Percentiles rank a stretch among this genome's conserved stretches.
These are phyloP conservation scores for Callipepla californica DNA, from an alignment of 2,113 vertebrate genomes.

Conservation along the genomic window DNA sequence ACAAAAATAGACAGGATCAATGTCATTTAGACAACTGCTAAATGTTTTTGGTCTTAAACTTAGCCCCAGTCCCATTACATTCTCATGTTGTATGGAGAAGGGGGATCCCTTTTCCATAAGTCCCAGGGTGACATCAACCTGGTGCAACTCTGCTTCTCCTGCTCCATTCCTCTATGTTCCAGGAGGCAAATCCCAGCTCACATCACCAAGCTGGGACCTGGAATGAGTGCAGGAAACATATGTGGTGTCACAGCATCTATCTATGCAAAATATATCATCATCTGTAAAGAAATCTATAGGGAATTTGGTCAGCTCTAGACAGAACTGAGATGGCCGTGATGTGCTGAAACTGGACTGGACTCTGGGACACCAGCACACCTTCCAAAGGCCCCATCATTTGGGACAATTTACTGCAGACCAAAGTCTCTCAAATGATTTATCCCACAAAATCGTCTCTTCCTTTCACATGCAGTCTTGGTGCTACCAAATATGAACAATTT, in stretches of 20 bases:
- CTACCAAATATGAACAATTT: not conserved
- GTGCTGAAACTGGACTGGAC: not conserved
- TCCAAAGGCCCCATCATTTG: not conserved
- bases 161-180: rapidly evolving
- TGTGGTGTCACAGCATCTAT: not conserved
- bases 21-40: not conserved
- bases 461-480: not conserved
- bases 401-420: not conserved
- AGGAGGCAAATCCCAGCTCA: not conserved
- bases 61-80: not conserved
- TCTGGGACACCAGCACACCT: not conserved
- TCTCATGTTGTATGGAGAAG: not conserved
- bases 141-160: not conserved
- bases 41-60: not conserved
- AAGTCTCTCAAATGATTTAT: not conserved
- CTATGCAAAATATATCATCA: not conserved
- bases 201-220: rapidly evolving
- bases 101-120: not conserved
- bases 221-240: not conserved
- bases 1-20: not conserved
- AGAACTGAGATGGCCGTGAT: rapidly evolving
- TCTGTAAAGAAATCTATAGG: not conserved
- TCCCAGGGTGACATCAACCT: not conserved
- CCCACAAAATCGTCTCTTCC: not conserved
- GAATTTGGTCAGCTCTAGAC: not conserved